These are phyloP conservation scores for Pristionchus entomophagus DNA, from an alignment of 2,888 invertebrate species.

Conservation along the genomic window DNA sequence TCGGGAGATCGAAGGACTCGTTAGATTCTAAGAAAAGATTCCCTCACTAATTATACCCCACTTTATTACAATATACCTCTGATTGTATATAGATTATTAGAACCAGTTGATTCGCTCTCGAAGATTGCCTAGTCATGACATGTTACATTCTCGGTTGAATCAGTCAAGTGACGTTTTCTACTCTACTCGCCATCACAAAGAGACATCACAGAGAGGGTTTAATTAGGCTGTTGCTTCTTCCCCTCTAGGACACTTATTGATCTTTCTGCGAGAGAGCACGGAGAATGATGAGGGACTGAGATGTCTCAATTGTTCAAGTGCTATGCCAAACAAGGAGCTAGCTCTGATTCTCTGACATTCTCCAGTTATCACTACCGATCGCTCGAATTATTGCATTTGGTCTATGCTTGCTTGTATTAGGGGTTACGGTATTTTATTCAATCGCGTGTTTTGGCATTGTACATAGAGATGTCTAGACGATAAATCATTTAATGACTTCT, in stretches of 20 bases:
- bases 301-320: conserved; percentile 19
- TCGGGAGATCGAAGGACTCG: conserved; percentile 17
- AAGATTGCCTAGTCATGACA: conserved; percentile 15
- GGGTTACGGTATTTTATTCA: not conserved
- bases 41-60: not conserved
- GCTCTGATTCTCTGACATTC: not conserved
- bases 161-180: not conserved
- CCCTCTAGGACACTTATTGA: conserved; percentile 7
- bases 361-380: conserved; percentile 32
- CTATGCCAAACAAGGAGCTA: conserved; percentile 32
- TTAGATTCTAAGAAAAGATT: not conserved
- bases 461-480: conserved; percentile 13
- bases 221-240: conserved; percentile 4
- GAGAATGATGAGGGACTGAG: not conserved
- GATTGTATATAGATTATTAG: not conserved
- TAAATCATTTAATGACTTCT: not conserved
- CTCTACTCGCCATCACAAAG: not conserved
- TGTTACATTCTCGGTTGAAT: not conserved
- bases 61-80: not conserved
- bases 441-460: conserved; percentile 14
- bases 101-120: not conserved
- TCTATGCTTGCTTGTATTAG: not conserved
- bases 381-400: not conserved
- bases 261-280: conserved; percentile 12
- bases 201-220: conserved; percentile 9